Evolutionary conservation across 2,797 vertebrate species (phyloP).

Genomic region (Poecilia wingei): DNA sequence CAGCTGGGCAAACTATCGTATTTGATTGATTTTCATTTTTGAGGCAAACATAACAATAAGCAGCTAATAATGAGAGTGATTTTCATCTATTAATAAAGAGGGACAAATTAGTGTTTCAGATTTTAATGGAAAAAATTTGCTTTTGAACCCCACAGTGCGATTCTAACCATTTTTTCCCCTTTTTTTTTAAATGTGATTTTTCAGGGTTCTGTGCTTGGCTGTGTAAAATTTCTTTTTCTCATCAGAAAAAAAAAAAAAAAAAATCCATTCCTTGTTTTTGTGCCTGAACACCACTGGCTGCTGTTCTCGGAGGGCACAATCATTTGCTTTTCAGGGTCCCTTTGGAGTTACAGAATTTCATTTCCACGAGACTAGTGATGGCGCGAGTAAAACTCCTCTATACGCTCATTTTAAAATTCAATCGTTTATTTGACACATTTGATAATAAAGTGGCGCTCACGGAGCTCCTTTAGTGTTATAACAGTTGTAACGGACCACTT

Average conservation of each 20-base stretch:
- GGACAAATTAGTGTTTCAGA: constrained; percentile 34
- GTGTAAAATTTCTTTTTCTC: constrained; percentile 38
- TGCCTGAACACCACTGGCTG: constrained; percentile 37
- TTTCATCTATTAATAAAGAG: constrained; percentile 27
- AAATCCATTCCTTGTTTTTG: constrained; percentile 41
- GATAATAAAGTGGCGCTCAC: constrained; percentile 42
- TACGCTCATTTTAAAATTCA: constrained; percentile 66
- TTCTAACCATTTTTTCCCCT: background rate
- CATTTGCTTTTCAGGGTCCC: constrained; percentile 67
- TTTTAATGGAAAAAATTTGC: background rate
- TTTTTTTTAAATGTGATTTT: constrained; percentile 9
- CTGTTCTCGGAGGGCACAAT: constrained; percentile 55
- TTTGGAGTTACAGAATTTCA: constrained; percentile 66
- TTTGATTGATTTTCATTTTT: constrained; percentile 62
- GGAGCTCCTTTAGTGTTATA: constrained; percentile 32
- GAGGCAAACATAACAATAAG: constrained; percentile 33
- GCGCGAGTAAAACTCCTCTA: constrained; percentile 60
- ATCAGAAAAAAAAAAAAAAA: constrained; percentile 47
- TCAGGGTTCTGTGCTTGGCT: constrained; percentile 14
- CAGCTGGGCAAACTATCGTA: constrained; percentile 38
- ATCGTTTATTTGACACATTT: constrained; percentile 63
- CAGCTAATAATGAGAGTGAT: constrained; percentile 39
- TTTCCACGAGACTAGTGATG: constrained; percentile 70
- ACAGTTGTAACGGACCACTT: constrained; percentile 39
- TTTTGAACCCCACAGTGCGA: constrained; percentile 5